Evolutionary conservation across 1,140 invertebrate genomes (phyloP).

Genomic region (Leucophenga varia): DNA sequence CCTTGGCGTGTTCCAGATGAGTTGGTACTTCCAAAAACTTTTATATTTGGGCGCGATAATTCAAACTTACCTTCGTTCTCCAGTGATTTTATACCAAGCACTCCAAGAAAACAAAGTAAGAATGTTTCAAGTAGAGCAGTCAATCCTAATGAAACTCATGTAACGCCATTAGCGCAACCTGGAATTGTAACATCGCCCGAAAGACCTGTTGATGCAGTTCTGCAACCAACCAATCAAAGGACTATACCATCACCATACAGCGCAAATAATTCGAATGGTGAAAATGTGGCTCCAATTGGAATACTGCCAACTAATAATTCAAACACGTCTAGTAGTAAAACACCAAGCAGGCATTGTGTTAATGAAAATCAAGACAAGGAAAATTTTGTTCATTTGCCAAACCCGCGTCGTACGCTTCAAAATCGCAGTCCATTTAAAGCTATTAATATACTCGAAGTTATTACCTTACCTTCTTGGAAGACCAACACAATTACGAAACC

Average conservation of each 20-base stretch:
- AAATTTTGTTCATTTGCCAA: conserved; percentile 37
- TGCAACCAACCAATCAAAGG: no score
- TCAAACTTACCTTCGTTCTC: conserved; percentile 46
- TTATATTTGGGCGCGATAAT: conserved; percentile 35
- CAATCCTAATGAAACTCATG: neutral
- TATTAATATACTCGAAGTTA: conserved; percentile 45
- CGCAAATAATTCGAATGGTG: conserved; percentile 39
- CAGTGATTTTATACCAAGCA: conserved; percentile 34
- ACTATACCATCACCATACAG: no score
- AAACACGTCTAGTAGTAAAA: no score
- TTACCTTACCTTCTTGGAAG: conserved; percentile 38
- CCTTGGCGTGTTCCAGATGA: conserved; percentile 44
- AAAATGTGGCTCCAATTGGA: conserved; percentile 31
- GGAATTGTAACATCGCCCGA: no score
- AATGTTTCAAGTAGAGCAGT: no score
- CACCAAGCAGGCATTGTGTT: neutral
- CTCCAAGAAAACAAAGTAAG: conserved; percentile 9
- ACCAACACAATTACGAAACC: no score
- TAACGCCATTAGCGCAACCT: no score
- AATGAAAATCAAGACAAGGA: conserved; percentile 20
- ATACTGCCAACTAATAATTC: neutral
- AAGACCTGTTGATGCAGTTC: no score
- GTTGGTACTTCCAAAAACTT: conserved; percentile 30
- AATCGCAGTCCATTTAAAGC: conserved; percentile 37
- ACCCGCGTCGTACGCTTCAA: conserved; percentile 30